phyloP scores from a whole-genome alignment of 2,888 invertebrate genomes.

The Aspidiotus destructor region DNA sequence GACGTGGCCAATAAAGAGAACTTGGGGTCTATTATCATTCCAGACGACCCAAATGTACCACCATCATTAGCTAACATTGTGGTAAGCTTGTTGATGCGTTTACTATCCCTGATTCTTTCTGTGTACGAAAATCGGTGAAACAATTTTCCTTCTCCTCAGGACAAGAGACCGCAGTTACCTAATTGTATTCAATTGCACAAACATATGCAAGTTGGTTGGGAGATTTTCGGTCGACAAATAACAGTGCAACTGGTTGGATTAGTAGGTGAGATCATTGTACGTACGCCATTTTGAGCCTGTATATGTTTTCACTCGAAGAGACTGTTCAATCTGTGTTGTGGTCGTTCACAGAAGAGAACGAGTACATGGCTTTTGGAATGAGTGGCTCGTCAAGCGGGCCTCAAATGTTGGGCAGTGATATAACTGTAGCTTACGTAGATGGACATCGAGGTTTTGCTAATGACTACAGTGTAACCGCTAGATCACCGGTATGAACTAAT shows the following conservation, averaged over 20 bases:
- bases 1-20: slow-evolving; percentile 59
- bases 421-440: slow-evolving; percentile 66
- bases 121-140: neutral
- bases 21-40: slow-evolving; percentile 64
- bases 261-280: slow-evolving; percentile 44
- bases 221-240: slow-evolving; percentile 78
- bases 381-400: slow-evolving; percentile 63
- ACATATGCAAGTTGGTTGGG: slow-evolving; percentile 76
- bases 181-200: slow-evolving; percentile 77
- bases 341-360: slow-evolving; percentile 46
- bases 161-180: slow-evolving; percentile 58
- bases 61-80: slow-evolving; percentile 60
- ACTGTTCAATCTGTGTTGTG: no score
- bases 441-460: slow-evolving; percentile 60
- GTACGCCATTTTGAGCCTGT: no score
- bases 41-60: slow-evolving; percentile 74
- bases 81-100: slow-evolving; percentile 39
- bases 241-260: slow-evolving; percentile 74
- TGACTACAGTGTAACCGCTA: slow-evolving; percentile 77
- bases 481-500: slow-evolving; percentile 54
- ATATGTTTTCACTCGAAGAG: no score
- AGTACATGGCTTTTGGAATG: slow-evolving; percentile 82
- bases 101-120: neutral
- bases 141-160: slow-evolving; percentile 39
- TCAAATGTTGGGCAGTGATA: slow-evolving; percentile 77